These are phyloP conservation scores for Streblospio benedicti DNA, from an alignment of 1,140 invertebrate genomes.

Conservation along the genomic window DNA sequence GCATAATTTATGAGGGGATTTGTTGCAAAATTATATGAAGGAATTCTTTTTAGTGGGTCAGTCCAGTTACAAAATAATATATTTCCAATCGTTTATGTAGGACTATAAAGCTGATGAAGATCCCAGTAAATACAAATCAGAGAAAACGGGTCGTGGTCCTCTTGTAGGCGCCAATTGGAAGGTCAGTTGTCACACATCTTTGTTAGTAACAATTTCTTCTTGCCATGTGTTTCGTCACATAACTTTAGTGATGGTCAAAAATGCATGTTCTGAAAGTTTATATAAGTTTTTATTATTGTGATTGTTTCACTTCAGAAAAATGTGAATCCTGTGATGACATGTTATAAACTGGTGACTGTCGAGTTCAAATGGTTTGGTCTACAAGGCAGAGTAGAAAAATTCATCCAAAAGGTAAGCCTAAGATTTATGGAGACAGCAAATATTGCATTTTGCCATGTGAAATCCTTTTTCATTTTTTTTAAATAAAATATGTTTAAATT, in stretches of 20 bases:
- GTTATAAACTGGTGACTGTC: constrained; percentile 93
- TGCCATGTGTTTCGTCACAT: too few relatives aligned
- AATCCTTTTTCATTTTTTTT: too few relatives aligned
- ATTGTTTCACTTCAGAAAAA: constrained; percentile 32
- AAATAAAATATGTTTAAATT: too few relatives aligned
- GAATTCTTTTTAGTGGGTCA: too few relatives aligned
- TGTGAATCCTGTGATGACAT: constrained; percentile 87
- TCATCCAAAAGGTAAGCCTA: constrained; percentile 49
- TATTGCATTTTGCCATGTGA: too few relatives aligned
- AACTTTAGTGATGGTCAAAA: too few relatives aligned
- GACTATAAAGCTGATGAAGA: constrained; percentile 80
- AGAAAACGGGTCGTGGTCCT: constrained; percentile 89
- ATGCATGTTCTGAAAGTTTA: neutral
- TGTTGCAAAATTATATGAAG: too few relatives aligned
- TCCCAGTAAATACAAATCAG: constrained; percentile 79
- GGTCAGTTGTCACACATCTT: constrained; percentile 8
- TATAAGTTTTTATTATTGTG: neutral
- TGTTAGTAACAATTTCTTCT: too few relatives aligned
- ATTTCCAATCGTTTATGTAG: constrained; percentile 20
- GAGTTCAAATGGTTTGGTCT: constrained; percentile 99
- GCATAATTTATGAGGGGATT: too few relatives aligned
- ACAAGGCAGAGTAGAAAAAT: constrained; percentile 86
- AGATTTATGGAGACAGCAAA: too few relatives aligned
- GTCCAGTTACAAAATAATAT: too few relatives aligned
- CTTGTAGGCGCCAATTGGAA: constrained; percentile 46